These are phyloP conservation scores for Holacanthella duospinosa DNA, from an alignment of 2,888 invertebrate species.

Conservation along the genomic window DNA sequence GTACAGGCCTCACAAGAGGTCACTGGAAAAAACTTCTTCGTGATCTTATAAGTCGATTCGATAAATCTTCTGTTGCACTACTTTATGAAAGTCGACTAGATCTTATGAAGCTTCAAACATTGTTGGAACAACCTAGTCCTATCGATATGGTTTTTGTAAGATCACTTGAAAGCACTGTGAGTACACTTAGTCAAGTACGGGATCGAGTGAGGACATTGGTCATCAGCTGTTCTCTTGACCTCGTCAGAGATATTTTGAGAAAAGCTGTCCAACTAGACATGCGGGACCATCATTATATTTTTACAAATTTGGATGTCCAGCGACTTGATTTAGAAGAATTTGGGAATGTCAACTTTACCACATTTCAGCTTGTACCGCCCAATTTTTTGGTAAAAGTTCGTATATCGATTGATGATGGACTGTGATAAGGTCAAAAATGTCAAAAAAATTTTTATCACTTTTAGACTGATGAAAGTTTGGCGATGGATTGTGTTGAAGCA, in stretches of 20 bases:
- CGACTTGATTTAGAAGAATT: slow-evolving; percentile 31
- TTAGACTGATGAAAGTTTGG: slow-evolving; percentile 30
- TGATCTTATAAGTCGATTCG: slow-evolving; percentile 27
- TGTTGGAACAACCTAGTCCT: slow-evolving; percentile 42
- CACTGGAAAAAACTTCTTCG: slow-evolving; percentile 20
- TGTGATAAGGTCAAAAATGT: too few species aligned
- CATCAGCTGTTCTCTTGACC: slow-evolving; percentile 43
- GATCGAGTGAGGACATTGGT: slow-evolving; percentile 43
- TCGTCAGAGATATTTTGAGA: slow-evolving; percentile 27
- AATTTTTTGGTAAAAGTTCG: slow-evolving; percentile 10
- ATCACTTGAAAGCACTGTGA: slow-evolving; percentile 42
- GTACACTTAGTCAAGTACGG: slow-evolving; percentile 45
- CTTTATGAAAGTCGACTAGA: slow-evolving; percentile 40
- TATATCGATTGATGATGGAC: too few species aligned
- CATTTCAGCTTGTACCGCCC: slow-evolving; percentile 32
- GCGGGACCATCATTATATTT: slow-evolving; percentile 74
- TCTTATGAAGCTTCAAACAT: slow-evolving; percentile 44
- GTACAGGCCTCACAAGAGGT: not conserved
- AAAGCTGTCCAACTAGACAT: slow-evolving; percentile 48
- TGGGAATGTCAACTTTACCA: slow-evolving; percentile 33
- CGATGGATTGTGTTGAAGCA: slow-evolving; percentile 34
- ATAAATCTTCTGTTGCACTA: slow-evolving; percentile 23
- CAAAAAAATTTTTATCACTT: too few species aligned
- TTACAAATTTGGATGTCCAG: slow-evolving; percentile 52
- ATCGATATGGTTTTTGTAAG: slow-evolving; percentile 43